These are phyloP conservation scores for Alaudala cheleensis DNA, from an alignment of 2,113 vertebrate species.

Conservation along the genomic window DNA sequence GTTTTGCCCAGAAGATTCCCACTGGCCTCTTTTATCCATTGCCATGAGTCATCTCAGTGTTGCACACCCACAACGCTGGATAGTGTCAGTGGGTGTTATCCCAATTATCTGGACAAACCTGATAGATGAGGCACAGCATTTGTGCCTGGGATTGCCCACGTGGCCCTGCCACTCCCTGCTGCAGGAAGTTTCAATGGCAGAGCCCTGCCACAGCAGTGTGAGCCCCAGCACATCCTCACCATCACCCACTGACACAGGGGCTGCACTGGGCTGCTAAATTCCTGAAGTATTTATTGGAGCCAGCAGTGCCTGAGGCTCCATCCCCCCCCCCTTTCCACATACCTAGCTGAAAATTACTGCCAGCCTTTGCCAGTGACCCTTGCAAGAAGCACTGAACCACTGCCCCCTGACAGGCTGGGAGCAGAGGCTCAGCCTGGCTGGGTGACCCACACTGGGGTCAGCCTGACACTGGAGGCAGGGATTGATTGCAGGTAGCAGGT, in stretches of 20 bases:
- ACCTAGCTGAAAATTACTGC: conserved; percentile 69
- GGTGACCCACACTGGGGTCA: conserved; percentile 26
- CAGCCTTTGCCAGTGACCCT: conserved; percentile 65
- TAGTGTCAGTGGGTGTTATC: background rate
- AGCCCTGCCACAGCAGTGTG: background rate
- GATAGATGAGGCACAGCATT: background rate
- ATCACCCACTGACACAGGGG: background rate
- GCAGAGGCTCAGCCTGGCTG: conserved; percentile 36
- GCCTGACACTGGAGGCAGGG: conserved; percentile 48
- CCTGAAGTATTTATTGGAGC: conserved; percentile 66
- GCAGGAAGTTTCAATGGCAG: background rate
- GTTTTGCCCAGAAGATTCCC: conserved; percentile 18
- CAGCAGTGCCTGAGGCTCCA: conserved; percentile 60
- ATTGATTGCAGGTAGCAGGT: conserved; percentile 71
- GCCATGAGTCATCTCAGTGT: conserved; percentile 13
- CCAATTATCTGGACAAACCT: background rate
- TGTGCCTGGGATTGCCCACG: background rate
- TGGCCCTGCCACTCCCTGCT: background rate
- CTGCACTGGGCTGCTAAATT: conserved; percentile 34
- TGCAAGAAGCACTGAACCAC: conserved; percentile 44
- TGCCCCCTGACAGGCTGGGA: conserved; percentile 34
- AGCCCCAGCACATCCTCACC: conserved; percentile 35
- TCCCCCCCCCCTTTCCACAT: background rate
- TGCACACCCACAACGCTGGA: background rate
- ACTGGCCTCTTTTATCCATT: background rate